Conservation (phyloP, 2,113 vertebrate species). For the Hemiscyllium ocellatum region DNA sequence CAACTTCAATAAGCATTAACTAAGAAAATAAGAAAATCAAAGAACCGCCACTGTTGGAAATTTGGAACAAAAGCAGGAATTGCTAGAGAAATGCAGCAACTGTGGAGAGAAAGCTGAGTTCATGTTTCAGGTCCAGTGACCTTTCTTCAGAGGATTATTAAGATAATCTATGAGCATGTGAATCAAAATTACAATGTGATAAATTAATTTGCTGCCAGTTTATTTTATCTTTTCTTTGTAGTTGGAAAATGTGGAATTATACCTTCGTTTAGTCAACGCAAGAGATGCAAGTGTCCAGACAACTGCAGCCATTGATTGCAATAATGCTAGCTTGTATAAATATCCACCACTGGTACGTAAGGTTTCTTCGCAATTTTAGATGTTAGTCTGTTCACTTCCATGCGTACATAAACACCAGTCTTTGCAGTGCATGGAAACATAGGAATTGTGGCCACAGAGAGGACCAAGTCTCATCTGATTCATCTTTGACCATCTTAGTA, state of each 20-base stretch:
- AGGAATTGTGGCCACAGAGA: neutral
- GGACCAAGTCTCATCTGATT: neutral
- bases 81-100: too few relatives aligned
- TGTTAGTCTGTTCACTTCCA: neutral
- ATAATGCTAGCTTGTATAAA: conserved; percentile 44
- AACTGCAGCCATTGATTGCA: conserved; percentile 44
- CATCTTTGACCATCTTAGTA: neutral
- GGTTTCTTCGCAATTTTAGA: neutral
- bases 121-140: neutral
- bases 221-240: conserved; percentile 37
- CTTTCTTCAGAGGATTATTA: too few relatives aligned
- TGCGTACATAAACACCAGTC: neutral
- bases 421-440: neutral
- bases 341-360: conserved; percentile 47
- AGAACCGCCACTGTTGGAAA: too few relatives aligned
- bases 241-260: conserved; percentile 48
- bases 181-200: neutral
- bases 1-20: neutral
- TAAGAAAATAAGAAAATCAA: neutral
- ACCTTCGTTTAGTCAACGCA: conserved; percentile 48
- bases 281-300: conserved; percentile 47
- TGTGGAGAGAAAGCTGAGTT: too few relatives aligned
- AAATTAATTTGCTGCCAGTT: neutral
- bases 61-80: too few relatives aligned
- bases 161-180: neutral